These are phyloP conservation scores for Hypotaenidia okinawae DNA, from an alignment of 2,797 vertebrate genomes.

Conservation along the genomic window DNA sequence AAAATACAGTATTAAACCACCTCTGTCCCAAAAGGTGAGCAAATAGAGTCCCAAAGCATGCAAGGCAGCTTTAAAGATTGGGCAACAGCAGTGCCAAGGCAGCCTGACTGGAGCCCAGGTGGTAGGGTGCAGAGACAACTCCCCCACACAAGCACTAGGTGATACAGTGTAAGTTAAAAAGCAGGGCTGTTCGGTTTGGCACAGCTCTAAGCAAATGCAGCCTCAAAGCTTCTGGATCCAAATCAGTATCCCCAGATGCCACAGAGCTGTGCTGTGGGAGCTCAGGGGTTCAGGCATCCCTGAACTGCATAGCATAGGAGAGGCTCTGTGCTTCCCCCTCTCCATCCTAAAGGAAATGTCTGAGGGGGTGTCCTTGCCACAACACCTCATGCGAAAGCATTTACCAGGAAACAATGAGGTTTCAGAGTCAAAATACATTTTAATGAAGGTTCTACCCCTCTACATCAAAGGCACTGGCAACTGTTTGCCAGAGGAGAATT, in stretches of 20 bases:
- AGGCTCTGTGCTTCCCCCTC: background rate
- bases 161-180: background rate
- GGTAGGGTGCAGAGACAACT: background rate
- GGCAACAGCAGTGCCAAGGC: background rate
- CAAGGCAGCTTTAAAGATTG: background rate
- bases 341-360: background rate
- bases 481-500: background rate
- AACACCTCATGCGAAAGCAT: background rate
- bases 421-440: background rate
- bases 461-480: background rate
- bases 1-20: background rate
- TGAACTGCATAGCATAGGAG: background rate
- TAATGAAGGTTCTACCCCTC: background rate
- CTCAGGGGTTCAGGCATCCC: background rate
- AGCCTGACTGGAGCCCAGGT: background rate
- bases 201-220: background rate
- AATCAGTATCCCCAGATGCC: background rate
- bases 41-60: background rate
- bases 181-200: background rate
- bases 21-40: background rate
- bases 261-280: background rate
- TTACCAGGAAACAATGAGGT: background rate
- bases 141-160: background rate
- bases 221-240: background rate
- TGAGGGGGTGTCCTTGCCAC: rapidly evolving